These are phyloP conservation scores for Lasius platythorax DNA, from an alignment of 2,888 invertebrate genomes.

Conservation along the genomic window DNA sequence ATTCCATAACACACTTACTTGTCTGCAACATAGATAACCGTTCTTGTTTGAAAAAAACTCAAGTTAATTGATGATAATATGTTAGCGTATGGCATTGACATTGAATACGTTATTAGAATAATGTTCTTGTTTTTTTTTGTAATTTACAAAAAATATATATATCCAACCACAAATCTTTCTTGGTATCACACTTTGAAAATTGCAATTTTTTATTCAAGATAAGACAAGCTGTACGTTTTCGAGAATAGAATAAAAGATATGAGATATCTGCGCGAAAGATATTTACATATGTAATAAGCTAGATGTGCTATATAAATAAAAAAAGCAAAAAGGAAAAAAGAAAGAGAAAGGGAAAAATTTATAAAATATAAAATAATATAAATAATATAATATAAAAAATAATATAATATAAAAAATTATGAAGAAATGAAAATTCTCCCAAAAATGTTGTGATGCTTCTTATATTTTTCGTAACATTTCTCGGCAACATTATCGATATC, in stretches of 20 bases:
- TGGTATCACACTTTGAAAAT: slow-evolving; percentile 7
- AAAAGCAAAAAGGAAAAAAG: neutral
- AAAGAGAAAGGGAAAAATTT: neutral
- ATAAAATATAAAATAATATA: neutral
- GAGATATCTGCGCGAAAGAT: neutral
- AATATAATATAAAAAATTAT: neutral
- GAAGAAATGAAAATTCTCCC: neutral
- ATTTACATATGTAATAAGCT: neutral
- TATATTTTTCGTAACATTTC: neutral
- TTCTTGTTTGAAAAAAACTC: slow-evolving; percentile 45
- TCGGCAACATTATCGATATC: slow-evolving; percentile 6
- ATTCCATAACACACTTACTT: slow-evolving; percentile 28
- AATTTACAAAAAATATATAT: neutral
- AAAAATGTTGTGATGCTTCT: neutral
- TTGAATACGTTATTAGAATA: slow-evolving; percentile 51
- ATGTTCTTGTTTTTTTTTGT: slow-evolving; percentile 36
- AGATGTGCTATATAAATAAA: neutral
- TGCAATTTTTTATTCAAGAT: neutral
- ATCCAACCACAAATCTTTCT: neutral
- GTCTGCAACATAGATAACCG: slow-evolving; percentile 38
- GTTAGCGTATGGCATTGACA: slow-evolving; percentile 50
- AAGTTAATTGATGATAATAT: slow-evolving; percentile 51
- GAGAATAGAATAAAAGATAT: neutral
- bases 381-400: neutral
- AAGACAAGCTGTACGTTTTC: neutral